These are phyloP conservation scores for Venturia canescens DNA, from an alignment of 1,140 invertebrate genomes.

Conservation along the genomic window DNA sequence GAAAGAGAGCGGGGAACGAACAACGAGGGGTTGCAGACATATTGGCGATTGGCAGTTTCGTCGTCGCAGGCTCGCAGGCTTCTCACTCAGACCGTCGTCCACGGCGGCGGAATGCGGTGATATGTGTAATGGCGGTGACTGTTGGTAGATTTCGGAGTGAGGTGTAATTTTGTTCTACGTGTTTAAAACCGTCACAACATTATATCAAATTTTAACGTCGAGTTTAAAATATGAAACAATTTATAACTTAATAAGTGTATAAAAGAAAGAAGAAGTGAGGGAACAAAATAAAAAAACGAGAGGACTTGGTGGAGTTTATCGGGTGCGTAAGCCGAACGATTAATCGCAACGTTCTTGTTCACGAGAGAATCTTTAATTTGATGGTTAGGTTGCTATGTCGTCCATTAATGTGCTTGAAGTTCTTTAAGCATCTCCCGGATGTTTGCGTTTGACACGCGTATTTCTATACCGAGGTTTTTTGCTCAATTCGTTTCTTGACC, in stretches of 20 bases:
- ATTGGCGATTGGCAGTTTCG: no score
- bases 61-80: background rate
- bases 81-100: background rate
- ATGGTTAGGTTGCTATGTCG: constrained; percentile 58
- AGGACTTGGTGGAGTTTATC: no score
- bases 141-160: background rate
- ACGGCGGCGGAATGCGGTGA: background rate
- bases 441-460: background rate
- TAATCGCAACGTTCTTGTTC: background rate
- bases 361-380: constrained; percentile 31
- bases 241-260: background rate
- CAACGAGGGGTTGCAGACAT: no score
- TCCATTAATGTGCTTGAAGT: constrained; percentile 42
- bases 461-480: constrained; percentile 35
- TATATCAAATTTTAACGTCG: background rate
- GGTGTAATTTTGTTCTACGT: background rate
- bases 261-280: background rate
- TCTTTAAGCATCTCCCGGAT: background rate
- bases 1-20: no score
- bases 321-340: background rate
- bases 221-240: no score
- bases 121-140: constrained; percentile 1
- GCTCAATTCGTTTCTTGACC: background rate
- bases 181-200: background rate
- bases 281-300: background rate